Base-by-base conservation (phyloP, 2,888 invertebrate species). In the Heliconius cydno region DNA sequence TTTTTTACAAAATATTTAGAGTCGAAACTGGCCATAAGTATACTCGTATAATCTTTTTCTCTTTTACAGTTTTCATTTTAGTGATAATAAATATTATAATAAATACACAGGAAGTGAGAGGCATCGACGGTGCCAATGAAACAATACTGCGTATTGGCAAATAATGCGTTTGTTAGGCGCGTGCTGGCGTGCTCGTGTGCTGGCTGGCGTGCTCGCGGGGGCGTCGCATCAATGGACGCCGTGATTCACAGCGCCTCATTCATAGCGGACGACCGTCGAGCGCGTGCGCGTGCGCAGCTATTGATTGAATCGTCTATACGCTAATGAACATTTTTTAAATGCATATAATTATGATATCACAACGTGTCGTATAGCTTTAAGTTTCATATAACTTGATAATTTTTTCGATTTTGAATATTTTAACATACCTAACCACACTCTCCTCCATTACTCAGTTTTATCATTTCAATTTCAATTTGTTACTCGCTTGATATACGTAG, bases 161-260 rank as follows among this genome's bases (percentile, higher is more conserved):
- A 86, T 85, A 90, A 90, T 88, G 88, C 90, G 90, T 91, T 89
- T 87, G 88, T 88, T 85, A 86, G 88, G 89, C 91, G 90, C 90
- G 91, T 90, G 92, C 90, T 87, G 84, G 92, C 90, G 91, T 90
- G 92, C 90, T 87, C 91, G 90, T 90, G 91, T 90, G 92, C 90
- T 87, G 84, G 92, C 90, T 87, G 84, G 92, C 90, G 91, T 90
- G 92, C 90, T 87, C 84, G 92, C 89, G 93, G 91, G 90, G 93
- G 92, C 91, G 92, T 87, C 81, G 85, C 85, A 89, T 94, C 92
- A 94, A 94, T 94, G 94, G 91, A 88, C 84, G 87, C 89, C 87
- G 90, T 94, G 94, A 94, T 92, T 94, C 94, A 94, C 91, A 86
- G 88, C 87, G 87, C 83, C 87, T 88, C 94, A 94, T 94, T 94